phyloP scores from a whole-genome alignment of 2,113 vertebrate genomes.

The Hippolais icterina region DNA sequence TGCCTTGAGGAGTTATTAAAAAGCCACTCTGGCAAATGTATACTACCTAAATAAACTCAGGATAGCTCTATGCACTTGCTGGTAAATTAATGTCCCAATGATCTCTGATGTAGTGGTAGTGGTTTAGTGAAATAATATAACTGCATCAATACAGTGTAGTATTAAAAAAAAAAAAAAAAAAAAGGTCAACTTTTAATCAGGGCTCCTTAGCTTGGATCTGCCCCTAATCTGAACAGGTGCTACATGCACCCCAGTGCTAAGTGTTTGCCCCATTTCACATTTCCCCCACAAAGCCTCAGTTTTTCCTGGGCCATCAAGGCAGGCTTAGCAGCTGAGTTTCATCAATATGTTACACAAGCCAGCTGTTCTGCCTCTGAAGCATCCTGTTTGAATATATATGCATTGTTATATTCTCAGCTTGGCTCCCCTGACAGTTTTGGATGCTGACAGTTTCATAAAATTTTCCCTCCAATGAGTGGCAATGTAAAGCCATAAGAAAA shows the following conservation, averaged over 20 bases:
- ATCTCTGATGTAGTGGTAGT: background rate
- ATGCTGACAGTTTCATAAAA: constrained; percentile 13
- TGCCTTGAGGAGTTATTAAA: background rate
- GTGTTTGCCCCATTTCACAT: background rate
- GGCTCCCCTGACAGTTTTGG: background rate
- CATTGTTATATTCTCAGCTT: background rate
- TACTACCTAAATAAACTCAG: background rate
- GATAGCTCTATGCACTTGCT: background rate
- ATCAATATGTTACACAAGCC: background rate
- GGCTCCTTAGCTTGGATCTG: background rate
- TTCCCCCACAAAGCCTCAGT: background rate
- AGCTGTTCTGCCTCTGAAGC: background rate
- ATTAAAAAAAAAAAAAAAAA: background rate
- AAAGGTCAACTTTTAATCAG: background rate
- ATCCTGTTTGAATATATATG: background rate
- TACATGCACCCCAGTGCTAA: background rate
- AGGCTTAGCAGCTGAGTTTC: background rate
- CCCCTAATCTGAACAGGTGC: background rate
- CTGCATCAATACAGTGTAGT: background rate
- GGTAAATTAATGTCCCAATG: background rate
- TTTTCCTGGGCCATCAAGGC: background rate
- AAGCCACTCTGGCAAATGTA: background rate
- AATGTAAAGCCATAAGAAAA: background rate
- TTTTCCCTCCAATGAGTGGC: background rate
- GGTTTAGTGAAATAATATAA: background rate